These are phyloP conservation scores for Ascaphus truei DNA, from an alignment of 2,113 vertebrate species.

Conservation along the genomic window DNA sequence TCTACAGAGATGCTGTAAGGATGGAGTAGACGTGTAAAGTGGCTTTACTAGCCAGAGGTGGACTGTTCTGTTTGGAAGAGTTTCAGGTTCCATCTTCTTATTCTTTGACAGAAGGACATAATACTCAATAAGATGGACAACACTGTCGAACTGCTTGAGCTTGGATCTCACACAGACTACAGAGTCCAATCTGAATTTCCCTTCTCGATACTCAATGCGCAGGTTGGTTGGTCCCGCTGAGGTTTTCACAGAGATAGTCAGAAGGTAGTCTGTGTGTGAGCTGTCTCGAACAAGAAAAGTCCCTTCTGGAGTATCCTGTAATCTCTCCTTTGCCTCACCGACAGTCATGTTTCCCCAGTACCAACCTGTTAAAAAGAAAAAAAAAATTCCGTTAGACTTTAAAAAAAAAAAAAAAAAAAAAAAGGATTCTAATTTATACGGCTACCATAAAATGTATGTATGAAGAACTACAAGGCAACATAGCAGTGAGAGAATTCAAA, in stretches of 20 bases:
- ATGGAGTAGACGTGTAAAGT: constrained; percentile 71
- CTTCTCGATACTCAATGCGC: constrained; percentile 87
- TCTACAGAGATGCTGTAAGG: constrained; percentile 86
- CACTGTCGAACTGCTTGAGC: constrained; percentile 90
- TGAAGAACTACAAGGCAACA: no score
- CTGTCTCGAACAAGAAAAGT: constrained; percentile 93
- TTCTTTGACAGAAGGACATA: constrained; percentile 86
- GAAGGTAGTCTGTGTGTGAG: constrained; percentile 87
- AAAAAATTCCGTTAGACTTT: constrained; percentile 12
- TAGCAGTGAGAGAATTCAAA: no score
- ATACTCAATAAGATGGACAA: constrained; percentile 91
- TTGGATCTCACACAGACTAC: constrained; percentile 87
- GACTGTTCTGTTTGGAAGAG: constrained; percentile 77
- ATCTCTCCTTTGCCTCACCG: constrained; percentile 87
- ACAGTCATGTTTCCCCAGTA: constrained; percentile 94
- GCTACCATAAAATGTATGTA: no score
- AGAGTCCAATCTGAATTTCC: constrained; percentile 94
- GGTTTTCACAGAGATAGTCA: constrained; percentile 94
- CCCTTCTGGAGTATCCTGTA: constrained; percentile 83
- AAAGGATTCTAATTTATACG: no score
- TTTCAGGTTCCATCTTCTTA: constrained; percentile 53
- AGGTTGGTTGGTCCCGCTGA: constrained; percentile 91
- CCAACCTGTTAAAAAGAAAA: constrained; percentile 76
- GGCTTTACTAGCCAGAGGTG: constrained; percentile 91
- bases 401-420: no score